Conservation (phyloP, 2,113 vertebrate genomes). For the Calyptomena viridis region DNA sequence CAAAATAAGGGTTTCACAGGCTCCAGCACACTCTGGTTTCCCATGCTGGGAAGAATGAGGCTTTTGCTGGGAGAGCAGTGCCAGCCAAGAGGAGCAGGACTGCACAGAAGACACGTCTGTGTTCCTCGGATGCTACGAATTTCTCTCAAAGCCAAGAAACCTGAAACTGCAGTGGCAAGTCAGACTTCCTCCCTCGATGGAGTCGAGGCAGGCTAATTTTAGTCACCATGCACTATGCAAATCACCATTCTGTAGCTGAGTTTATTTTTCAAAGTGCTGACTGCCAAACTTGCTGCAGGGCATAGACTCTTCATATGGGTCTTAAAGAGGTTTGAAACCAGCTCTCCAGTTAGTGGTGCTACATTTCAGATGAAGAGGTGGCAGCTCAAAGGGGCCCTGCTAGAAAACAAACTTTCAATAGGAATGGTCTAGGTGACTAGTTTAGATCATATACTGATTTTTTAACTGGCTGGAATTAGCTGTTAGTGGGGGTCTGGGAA, state of each 20-base stretch:
- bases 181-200: constrained; percentile 28
- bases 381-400: not conserved
- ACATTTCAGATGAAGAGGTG: not conserved
- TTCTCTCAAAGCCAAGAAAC: constrained; percentile 33
- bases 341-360: not conserved
- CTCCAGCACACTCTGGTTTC: not conserved
- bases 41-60: not conserved
- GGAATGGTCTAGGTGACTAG: not conserved
- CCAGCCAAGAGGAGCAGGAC: not conserved
- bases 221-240: constrained; percentile 20
- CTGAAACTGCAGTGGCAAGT: constrained; percentile 1
- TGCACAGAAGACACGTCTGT: not conserved
- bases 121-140: not conserved
- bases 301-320: not conserved
- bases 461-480: not conserved
- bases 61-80: not conserved
- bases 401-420: not conserved
- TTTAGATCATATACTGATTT: not conserved
- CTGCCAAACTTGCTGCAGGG: constrained; percentile 31
- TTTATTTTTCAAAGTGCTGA: constrained; percentile 34
- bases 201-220: constrained; percentile 46
- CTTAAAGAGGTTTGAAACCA: not conserved
- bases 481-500: not conserved
- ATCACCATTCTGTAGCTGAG: not conserved
- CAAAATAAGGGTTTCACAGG: not conserved